A percentile compares a stretch with the other conserved stretches of the same genome.
Evolutionary conservation across 2,888 invertebrate species (phyloP).

Genomic region (Keiferia lycopersicella): DNA sequence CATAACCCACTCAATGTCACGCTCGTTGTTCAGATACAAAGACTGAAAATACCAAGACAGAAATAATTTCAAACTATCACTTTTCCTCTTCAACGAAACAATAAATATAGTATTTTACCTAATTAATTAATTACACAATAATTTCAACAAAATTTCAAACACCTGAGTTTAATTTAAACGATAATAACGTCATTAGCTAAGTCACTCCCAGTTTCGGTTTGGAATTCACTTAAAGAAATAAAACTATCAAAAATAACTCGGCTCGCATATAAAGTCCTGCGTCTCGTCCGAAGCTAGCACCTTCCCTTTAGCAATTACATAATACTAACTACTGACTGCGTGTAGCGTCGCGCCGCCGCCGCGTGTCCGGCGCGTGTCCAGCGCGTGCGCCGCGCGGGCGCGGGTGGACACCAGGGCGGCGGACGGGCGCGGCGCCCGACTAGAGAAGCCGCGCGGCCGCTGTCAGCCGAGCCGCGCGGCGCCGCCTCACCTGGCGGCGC

Average conservation of each 20-base stretch:
- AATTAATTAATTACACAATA: slow-evolving; percentile 80
- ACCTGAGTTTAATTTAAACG: slow-evolving; percentile 71
- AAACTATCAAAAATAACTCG: slow-evolving; percentile 82
- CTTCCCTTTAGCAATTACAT: slow-evolving; percentile 79
- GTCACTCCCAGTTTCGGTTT: slow-evolving; percentile 75
- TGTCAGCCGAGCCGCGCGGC: slow-evolving; percentile 46
- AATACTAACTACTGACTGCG: slow-evolving; percentile 79
- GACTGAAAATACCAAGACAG: slow-evolving; percentile 78
- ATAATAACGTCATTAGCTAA: slow-evolving; percentile 74
- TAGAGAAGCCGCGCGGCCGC: slow-evolving; percentile 44
- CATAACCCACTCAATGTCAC: slow-evolving; percentile 61
- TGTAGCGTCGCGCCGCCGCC: slow-evolving; percentile 54
- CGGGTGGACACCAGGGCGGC: slow-evolving; percentile 41
- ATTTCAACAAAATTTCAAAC: slow-evolving; percentile 81
- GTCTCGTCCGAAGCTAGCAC: slow-evolving; percentile 81
- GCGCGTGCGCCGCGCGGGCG: slow-evolving; percentile 35
- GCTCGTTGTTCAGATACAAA: slow-evolving; percentile 63
- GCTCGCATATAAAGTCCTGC: slow-evolving; percentile 77
- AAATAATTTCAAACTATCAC: slow-evolving; percentile 79
- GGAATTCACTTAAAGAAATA: slow-evolving; percentile 79
- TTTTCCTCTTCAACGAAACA: slow-evolving; percentile 73
- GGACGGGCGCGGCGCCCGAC: slow-evolving; percentile 36
- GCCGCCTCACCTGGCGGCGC: slow-evolving; percentile 48
- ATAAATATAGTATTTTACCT: slow-evolving; percentile 78
- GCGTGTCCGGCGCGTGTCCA: slow-evolving; percentile 44